Percentiles rank a stretch among this genome's conserved stretches.
Evolutionary conservation across 2,113 vertebrate genomes (phyloP).

Genomic region (Myotis lucifugus): DNA sequence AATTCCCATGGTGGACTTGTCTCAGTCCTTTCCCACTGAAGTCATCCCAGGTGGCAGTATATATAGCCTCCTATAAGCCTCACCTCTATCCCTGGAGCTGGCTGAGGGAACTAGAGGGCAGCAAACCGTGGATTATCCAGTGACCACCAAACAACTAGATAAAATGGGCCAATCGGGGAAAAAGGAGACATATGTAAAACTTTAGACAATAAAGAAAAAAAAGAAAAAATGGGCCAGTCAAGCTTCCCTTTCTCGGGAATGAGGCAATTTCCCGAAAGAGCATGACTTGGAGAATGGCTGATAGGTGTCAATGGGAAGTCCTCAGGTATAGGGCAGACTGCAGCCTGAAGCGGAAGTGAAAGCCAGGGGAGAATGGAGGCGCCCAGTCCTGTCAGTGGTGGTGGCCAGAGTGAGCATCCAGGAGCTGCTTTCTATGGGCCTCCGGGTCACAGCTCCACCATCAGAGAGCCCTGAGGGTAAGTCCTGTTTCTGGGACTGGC

Average conservation of each 20-base stretch:
- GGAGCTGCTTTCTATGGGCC: neutral
- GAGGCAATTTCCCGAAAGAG: neutral
- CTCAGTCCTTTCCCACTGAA: neutral
- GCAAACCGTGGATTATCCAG: neutral
- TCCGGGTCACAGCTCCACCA: neutral
- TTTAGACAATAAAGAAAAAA: no score
- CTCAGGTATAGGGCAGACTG: neutral
- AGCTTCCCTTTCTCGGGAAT: neutral
- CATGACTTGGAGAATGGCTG: neutral
- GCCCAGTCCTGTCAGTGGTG: fast-evolving
- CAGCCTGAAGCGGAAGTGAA: neutral
- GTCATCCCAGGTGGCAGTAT: neutral
- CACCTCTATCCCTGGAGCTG: neutral
- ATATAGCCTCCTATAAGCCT: neutral
- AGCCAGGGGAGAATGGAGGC: neutral
- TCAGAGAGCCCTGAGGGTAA: neutral
- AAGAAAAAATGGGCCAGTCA: neutral
- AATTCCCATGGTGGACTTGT: neutral
- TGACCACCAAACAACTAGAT: neutral
- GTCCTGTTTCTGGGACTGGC: neutral
- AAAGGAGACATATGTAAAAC: no score
- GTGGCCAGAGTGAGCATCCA: neutral
- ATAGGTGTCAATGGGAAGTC: fast-evolving
- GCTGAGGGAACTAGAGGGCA: neutral
- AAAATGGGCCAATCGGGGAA: neutral